These are phyloP conservation scores for Centrocercus urophasianus DNA, from an alignment of 2,113 vertebrate genomes.

Conservation along the genomic window DNA sequence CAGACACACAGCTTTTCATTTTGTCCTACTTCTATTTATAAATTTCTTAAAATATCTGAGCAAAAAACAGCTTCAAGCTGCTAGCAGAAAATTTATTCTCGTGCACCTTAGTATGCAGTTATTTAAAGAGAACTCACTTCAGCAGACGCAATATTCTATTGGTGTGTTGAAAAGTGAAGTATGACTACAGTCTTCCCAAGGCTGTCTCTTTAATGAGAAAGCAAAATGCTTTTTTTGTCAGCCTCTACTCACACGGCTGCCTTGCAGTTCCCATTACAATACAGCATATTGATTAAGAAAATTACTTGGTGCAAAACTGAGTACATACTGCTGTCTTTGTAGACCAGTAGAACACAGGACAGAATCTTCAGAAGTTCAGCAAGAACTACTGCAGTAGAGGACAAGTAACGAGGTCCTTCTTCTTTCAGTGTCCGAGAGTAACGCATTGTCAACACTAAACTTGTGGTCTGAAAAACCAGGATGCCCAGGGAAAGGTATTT, in stretches of 20 bases:
- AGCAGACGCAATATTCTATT: neutral
- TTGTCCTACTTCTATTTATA: neutral
- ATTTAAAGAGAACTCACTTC: neutral
- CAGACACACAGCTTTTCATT: neutral
- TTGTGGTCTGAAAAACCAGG: conserved; percentile 97
- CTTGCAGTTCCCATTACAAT: conserved; percentile 41
- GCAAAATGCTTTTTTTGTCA: neutral
- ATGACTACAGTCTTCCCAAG: neutral
- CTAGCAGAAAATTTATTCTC: neutral
- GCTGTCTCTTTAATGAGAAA: neutral
- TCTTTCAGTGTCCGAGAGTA: conserved; percentile 95
- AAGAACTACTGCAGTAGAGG: conserved; percentile 95
- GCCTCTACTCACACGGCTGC: conserved; percentile 40
- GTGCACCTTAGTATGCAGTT: neutral
- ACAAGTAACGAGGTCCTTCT: conserved; percentile 95
- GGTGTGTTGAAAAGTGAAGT: neutral
- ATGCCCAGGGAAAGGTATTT: conserved; percentile 97
- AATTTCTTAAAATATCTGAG: neutral
- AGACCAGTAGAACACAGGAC: conserved; percentile 91
- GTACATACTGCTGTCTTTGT: conserved; percentile 94
- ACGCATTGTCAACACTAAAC: conserved; percentile 96
- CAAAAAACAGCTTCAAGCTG: neutral
- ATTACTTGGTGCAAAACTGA: conserved; percentile 42
- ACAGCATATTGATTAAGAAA: conserved; percentile 37
- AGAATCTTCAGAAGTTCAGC: conserved; percentile 95